phyloP scores from a whole-genome alignment of 92 coral and sea anemone genomes.

The Parazoanthus atlanticus region DNA sequence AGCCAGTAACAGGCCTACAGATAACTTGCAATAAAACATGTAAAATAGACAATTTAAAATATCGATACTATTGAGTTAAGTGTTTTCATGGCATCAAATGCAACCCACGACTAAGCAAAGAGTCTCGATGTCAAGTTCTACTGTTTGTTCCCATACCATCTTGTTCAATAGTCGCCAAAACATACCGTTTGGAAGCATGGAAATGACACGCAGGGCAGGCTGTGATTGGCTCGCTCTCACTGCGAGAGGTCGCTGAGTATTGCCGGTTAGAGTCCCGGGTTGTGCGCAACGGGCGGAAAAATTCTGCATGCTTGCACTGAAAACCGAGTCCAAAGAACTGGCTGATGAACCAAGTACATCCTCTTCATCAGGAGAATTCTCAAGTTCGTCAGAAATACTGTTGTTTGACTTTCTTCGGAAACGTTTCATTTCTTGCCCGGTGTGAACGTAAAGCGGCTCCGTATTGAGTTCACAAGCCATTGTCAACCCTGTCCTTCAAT shows the following conservation, averaged over 20 bases:
- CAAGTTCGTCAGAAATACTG: slow-evolving; percentile 14
- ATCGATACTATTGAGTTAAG: no score
- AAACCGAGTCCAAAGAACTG: background rate
- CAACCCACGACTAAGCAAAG: background rate
- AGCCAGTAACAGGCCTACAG: no score
- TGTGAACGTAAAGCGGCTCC: background rate
- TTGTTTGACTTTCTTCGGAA: slow-evolving; percentile 12
- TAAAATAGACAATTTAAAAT: no score
- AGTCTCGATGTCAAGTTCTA: background rate
- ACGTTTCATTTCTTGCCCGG: background rate
- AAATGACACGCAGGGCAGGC: background rate
- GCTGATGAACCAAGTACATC: slow-evolving; percentile 19
- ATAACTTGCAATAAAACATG: no score
- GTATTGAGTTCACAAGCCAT: background rate
- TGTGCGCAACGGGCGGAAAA: background rate
- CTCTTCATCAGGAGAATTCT: slow-evolving; percentile 14
- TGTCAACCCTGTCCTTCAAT: background rate
- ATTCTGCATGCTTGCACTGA: background rate
- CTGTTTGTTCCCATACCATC: background rate
- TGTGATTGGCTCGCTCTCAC: slow-evolving; percentile 27
- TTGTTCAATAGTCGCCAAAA: background rate
- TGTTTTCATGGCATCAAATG: no score
- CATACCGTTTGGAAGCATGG: slow-evolving; percentile 2
- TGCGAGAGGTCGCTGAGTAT: slow-evolving; percentile 11
- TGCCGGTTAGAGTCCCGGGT: background rate